Base-by-base conservation (phyloP, 2,888 invertebrate species). In the Stenodema calcarata region DNA sequence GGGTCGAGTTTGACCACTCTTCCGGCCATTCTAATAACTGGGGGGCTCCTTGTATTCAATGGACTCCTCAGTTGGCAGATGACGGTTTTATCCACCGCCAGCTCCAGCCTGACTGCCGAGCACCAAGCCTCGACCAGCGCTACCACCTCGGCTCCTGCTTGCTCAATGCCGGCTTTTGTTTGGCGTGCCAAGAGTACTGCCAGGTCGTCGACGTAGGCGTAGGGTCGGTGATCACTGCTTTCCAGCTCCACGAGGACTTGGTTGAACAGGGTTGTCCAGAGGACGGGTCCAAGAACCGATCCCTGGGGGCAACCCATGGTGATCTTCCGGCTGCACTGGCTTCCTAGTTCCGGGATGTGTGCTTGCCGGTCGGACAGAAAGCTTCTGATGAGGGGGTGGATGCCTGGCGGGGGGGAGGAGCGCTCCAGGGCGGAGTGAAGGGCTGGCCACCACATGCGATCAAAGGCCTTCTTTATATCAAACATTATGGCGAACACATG, bases 201-300 rank as follows among this genome's bases (percentile, higher is more conserved):
- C 3, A 78, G 86, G 50, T 86, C 86, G 35, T 86, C 78, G 1
- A 76, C 85, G 42, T 44, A 85, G 76, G 85, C 86, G n/a, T 47
- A 16, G n/a, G 78, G 47, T 16, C 47, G 9, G 11, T 7, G 7
- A 6, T n/a, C 42, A 30, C 16, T 35, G 6, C 35, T 11, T 9
- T 6, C 2, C n/a, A 78, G 23, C 12, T 18, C 27, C 30, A 18
- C 28, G 11, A 78, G 78, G 9, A 47, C 18, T 0, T 30, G n/a
- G 42, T 86, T 54, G n/a, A 86, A 78, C 0, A 47, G 30, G 30
- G 18, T 1, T 1, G 47, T 54, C 86, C 86, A 86, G 47, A 86
- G 78, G 27, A 16, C 2, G 1, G 86, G 76, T 11, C 86, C 86
- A n/a, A 28, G 16, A 3, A 85, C 85, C 4, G 78, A 86, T 1